Percentiles rank a stretch among this genome's conserved stretches.
These are phyloP conservation scores for Paguma larvata DNA, from an alignment of 2,797 vertebrate genomes.

Conservation along the genomic window DNA sequence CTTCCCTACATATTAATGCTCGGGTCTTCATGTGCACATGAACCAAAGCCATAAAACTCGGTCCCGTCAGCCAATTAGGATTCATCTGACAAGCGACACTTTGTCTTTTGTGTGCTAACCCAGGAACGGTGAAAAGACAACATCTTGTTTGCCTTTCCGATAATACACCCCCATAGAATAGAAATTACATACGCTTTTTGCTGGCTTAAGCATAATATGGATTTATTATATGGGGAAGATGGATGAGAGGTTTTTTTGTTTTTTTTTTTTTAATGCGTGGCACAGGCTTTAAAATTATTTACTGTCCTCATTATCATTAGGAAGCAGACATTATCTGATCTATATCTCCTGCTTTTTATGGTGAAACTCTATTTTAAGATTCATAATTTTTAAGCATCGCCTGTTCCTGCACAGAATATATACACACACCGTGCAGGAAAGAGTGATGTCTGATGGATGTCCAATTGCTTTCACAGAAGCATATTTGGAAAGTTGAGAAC, in stretches of 20 bases:
- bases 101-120: constrained; percentile 70
- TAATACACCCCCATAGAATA: constrained; percentile 43
- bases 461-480: background rate
- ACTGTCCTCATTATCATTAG: constrained; percentile 77
- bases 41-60: constrained; percentile 63
- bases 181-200: constrained; percentile 40
- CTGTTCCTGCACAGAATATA: background rate
- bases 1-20: constrained; percentile 38
- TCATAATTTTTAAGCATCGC: constrained; percentile 45
- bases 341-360: constrained; percentile 44
- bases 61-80: constrained; percentile 29
- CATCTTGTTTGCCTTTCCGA: constrained; percentile 58
- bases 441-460: background rate
- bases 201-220: constrained; percentile 62
- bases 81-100: constrained; percentile 50
- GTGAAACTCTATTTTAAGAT: constrained; percentile 58
- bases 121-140: constrained; percentile 45
- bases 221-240: constrained; percentile 71
- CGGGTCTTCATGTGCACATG: background rate
- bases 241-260: background rate
- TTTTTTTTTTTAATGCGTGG: background rate
- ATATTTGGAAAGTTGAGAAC: constrained; percentile 31
- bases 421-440: background rate
- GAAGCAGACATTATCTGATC: constrained; percentile 63
- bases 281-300: constrained; percentile 77